Evolutionary conservation across 2,888 invertebrate genomes (phyloP).

Genomic region (Lycaena phlaeas): DNA sequence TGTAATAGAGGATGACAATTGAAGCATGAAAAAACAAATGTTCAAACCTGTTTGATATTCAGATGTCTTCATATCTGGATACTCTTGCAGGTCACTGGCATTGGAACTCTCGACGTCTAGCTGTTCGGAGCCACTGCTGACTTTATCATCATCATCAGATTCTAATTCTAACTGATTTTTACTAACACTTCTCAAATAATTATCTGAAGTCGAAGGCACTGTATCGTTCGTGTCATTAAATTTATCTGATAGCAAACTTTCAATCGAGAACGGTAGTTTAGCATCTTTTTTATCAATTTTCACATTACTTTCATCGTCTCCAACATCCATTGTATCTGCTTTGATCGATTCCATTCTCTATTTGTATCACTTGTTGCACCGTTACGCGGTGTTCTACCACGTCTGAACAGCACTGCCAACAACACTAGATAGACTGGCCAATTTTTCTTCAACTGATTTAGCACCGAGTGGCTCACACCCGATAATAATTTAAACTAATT

Average conservation of each 20-base stretch:
- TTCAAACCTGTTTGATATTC: conserved; percentile 55
- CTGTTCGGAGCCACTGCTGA: conserved; percentile 44
- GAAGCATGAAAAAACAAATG: too few relatives aligned
- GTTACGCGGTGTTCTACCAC: conserved; percentile 13
- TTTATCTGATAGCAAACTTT: conserved; percentile 53
- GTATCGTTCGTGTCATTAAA: conserved; percentile 26
- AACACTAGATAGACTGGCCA: not conserved
- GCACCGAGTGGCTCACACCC: conserved; percentile 28
- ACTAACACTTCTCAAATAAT: conserved; percentile 20
- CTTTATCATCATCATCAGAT: conserved; percentile 35
- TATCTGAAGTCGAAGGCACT: conserved; percentile 14
- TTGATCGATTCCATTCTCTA: conserved; percentile 13
- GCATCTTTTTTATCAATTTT: conserved; percentile 40
- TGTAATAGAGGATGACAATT: too few relatives aligned
- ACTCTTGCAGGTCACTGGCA: conserved; percentile 43
- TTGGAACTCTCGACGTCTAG: conserved; percentile 55
- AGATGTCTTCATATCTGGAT: conserved; percentile 32
- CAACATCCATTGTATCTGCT: conserved; percentile 22
- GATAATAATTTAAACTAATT: conserved; percentile 56
- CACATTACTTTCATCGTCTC: conserved; percentile 15
- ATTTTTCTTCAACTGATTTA: conserved; percentile 16
- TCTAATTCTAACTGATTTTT: conserved; percentile 32
- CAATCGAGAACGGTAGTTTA: conserved; percentile 57
- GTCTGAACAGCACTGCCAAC: conserved; percentile 22
- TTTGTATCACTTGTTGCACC: not conserved